Evolutionary conservation across 2,113 vertebrate species (phyloP).

Genomic region (Oncorhynchus kisutch): DNA sequence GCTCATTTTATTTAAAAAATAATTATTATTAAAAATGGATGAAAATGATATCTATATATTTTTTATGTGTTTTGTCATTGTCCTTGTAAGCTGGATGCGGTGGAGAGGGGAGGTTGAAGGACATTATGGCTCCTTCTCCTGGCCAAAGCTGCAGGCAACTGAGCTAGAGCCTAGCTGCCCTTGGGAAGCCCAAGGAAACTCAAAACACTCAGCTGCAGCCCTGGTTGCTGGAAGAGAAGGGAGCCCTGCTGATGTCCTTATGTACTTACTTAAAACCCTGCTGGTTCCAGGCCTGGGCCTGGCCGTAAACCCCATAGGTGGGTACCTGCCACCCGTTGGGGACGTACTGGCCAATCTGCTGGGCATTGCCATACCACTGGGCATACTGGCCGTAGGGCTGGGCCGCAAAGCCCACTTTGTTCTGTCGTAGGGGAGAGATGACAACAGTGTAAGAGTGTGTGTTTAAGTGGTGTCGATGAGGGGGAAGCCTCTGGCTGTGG

Average conservation of each 20-base stretch:
- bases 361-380: conserved; percentile 93
- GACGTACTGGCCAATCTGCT: conserved; percentile 93
- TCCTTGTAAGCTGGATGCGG: conserved; percentile 42
- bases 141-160: conserved; percentile 47
- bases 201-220: not conserved
- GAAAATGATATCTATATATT: not conserved
- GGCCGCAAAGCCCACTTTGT: conserved; percentile 89
- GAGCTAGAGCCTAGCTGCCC: conserved; percentile 31
- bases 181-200: not conserved
- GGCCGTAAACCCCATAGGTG: conserved; percentile 89
- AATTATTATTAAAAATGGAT: not conserved
- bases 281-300: conserved; percentile 94
- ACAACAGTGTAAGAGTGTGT: not conserved
- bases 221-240: conserved; percentile 43
- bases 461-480: not conserved
- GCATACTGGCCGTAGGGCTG: conserved; percentile 94
- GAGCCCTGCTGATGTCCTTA: conserved; percentile 40
- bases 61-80: conserved; percentile 30
- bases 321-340: conserved; percentile 97
- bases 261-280: conserved; percentile 93
- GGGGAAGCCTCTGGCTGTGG: not conserved
- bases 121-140: conserved; percentile 40
- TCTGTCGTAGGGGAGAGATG: conserved; percentile 71
- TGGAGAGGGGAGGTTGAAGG: conserved; percentile 18
- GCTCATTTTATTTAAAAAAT: not conserved